Base-by-base conservation (phyloP, 1,140 invertebrate species). In the Sogatella furcifera region DNA sequence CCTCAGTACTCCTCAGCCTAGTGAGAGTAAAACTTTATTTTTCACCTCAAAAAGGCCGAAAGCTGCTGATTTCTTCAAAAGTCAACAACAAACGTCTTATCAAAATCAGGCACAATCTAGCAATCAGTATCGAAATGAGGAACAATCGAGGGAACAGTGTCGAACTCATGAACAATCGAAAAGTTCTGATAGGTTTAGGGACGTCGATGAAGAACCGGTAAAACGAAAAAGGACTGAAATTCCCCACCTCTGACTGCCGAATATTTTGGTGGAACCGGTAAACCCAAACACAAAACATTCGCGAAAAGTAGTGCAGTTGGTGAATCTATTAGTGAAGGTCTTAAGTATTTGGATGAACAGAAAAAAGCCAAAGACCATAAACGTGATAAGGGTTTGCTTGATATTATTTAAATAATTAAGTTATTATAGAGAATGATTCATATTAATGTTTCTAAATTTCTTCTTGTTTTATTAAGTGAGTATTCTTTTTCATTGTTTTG, bases 241-340 rank as follows among this genome's bases (percentile, higher is more conserved):
- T 62, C 77, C 21, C 84, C 84, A 5, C 84, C 84, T 17, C 69
- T 77, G 2, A 81, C 79, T 2, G 81, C 80, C 64, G 80, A 84
- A 19, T 82, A 83, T 70, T 82, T 79, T 70, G 78, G 79, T 0
- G 79, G 44, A 34, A 55, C 19, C 14, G 24, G n/a, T 2, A 55
- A 21, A 17, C 17, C 34, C 14, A 55, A 11, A 19, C 41, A 15
- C 17, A 60, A 31, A 21, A 1, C 9, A 1, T 10, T 19, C 10
- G 57, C 31, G 17, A 55, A 46, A 11, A 64, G 41, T 58, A n/a
- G 54, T 31, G 67, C 72, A 28, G 66, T 74, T 17, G 79, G 76
- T 64, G 80, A 82, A 46, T 81, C 82, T 2, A 86, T 86, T 67
- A 78, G 77, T 57, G 84, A 82, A 58, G 86, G 86, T 11, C 71